phyloP scores from a whole-genome alignment of 1,140 invertebrate species.

The Heliconius hermathena region DNA sequence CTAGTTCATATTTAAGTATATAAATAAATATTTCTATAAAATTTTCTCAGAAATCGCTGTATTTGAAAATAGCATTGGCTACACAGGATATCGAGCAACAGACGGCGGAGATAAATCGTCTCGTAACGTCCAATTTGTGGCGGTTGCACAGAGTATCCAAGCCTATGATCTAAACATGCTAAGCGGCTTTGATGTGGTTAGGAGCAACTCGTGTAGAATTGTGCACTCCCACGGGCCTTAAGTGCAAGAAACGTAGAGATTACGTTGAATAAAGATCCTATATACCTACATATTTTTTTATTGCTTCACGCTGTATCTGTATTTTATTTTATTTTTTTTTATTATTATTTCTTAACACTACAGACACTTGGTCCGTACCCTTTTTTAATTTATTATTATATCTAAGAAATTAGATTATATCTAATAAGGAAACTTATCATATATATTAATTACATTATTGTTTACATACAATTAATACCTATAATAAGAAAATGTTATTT shows the following conservation, averaged over 20 bases:
- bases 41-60: neutral
- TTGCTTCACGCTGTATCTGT: too few relatives aligned
- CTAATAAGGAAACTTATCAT: too few relatives aligned
- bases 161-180: constrained; percentile 13
- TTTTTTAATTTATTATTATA: too few relatives aligned
- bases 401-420: too few relatives aligned
- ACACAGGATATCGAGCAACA: neutral
- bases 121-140: constrained; percentile 1
- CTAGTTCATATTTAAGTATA: neutral
- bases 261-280: neutral
- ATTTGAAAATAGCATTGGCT: neutral
- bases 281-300: neutral
- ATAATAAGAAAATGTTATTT: too few relatives aligned
- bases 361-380: too few relatives aligned
- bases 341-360: too few relatives aligned
- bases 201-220: neutral
- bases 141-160: neutral
- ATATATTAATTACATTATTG: too few relatives aligned
- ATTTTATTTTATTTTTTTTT: too few relatives aligned
- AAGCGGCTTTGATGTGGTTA: constrained; percentile 18
- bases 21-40: neutral
- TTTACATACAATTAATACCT: too few relatives aligned
- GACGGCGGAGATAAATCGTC: neutral
- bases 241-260: neutral
- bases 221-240: neutral